Evolutionary conservation across 2,888 invertebrate genomes (phyloP).

Genomic region (Ectobius pallidus): DNA sequence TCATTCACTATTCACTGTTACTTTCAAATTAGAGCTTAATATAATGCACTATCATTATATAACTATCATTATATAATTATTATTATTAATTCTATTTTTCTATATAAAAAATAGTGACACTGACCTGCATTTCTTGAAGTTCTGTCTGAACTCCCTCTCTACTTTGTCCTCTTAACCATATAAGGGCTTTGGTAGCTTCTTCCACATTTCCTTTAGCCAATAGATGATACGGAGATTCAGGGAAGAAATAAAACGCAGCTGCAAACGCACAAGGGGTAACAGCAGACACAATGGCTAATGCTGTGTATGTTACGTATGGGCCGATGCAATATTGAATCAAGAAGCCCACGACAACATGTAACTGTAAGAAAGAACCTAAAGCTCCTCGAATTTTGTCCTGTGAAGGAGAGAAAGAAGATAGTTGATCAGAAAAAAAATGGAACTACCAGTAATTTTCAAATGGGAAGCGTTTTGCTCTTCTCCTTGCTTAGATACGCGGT

Average conservation of each 20-base stretch:
- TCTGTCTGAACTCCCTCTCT: conserved; percentile 67
- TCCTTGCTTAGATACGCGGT: too few species aligned
- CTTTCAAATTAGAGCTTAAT: too few species aligned
- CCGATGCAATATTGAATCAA: conserved; percentile 74
- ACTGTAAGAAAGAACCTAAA: conserved; percentile 79
- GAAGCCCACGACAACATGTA: conserved; percentile 73
- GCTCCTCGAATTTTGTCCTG: conserved; percentile 80
- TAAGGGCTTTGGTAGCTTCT: conserved; percentile 68
- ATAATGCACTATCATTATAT: too few species aligned
- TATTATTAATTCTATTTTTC: too few species aligned
- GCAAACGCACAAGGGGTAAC: conserved; percentile 67
- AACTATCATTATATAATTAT: too few species aligned
- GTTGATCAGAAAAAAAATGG: too few species aligned
- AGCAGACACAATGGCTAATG: conserved; percentile 66
- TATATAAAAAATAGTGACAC: too few species aligned
- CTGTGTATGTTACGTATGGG: conserved; percentile 70
- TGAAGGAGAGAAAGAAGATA: conserved; percentile 37
- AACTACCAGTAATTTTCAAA: too few species aligned
- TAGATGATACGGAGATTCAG: conserved; percentile 80
- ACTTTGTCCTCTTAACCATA: conserved; percentile 68
- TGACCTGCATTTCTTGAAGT: conserved; percentile 64
- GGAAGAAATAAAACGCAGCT: conserved; percentile 70
- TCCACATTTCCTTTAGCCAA: conserved; percentile 63
- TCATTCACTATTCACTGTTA: too few species aligned
- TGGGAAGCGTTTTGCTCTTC: too few species aligned